A percentile compares a stretch with the other conserved stretches of the same genome.
These are phyloP conservation scores for Drosophila greeni DNA, from an alignment of 2,888 invertebrate species.

Conservation along the genomic window DNA sequence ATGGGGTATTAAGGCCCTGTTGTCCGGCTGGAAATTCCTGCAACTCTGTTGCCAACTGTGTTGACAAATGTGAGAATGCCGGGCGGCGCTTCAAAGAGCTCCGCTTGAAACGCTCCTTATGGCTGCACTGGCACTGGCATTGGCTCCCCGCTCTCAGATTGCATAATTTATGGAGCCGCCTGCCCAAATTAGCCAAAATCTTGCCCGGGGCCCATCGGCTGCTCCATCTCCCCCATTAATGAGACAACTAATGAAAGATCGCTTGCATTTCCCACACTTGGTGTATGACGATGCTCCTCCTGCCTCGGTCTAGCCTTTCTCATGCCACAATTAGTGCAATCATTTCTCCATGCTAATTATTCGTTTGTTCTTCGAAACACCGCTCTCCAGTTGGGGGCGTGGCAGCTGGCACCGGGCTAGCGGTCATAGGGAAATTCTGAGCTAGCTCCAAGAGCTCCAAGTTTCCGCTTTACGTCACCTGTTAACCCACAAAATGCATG, in stretches of 20 bases:
- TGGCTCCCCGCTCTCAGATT: constrained; percentile 40
- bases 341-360: constrained; percentile 65
- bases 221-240: constrained; percentile 43
- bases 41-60: constrained; percentile 31
- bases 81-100: constrained; percentile 64
- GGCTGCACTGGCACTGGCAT: constrained; percentile 3
- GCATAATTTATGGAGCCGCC: constrained; percentile 62
- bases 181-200: constrained; percentile 66
- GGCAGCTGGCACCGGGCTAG: constrained; percentile 35
- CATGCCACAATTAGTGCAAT: constrained; percentile 68
- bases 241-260: constrained; percentile 54
- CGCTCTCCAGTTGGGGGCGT: constrained; percentile 49
- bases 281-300: constrained; percentile 5
- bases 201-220: constrained; percentile 32
- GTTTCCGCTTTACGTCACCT: constrained; percentile 55
- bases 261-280: constrained; percentile 65
- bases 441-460: no score
- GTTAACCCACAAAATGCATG: constrained; percentile 62
- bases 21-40: constrained; percentile 36
- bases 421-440: constrained; percentile 63
- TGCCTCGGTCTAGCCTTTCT: constrained; percentile 43
- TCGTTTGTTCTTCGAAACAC: constrained; percentile 49
- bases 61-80: constrained; percentile 69
- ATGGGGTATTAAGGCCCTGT: constrained; percentile 24
- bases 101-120: constrained; percentile 1